Evolutionary conservation across 2,113 vertebrate genomes (phyloP).

Genomic region (Podarcis muralis): DNA sequence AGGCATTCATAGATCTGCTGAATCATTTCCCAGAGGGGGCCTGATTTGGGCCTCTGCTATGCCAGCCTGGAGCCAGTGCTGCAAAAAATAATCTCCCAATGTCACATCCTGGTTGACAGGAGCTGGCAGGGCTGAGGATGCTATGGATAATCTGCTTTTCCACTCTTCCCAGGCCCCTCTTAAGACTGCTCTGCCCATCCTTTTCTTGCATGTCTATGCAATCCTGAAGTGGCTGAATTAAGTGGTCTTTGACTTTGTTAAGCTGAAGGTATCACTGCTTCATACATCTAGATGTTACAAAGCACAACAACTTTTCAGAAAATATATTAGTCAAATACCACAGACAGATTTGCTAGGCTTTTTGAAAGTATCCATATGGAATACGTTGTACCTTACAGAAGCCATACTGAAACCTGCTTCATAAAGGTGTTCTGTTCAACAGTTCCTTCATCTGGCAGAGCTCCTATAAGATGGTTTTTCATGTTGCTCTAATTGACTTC

Average conservation of each 20-base stretch:
- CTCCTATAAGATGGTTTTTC: conserved; percentile 28
- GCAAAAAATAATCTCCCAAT: no score
- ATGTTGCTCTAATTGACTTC: conserved; percentile 57
- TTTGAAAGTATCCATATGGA: conserved; percentile 15
- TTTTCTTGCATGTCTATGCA: neutral
- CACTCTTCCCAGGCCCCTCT: no score
- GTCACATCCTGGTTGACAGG: no score
- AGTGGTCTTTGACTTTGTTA: neutral
- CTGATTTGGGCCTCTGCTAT: no score
- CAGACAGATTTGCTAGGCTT: neutral
- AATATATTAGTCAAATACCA: neutral
- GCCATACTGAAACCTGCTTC: neutral
- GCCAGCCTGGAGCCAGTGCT: no score
- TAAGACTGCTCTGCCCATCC: no score
- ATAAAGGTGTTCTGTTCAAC: neutral
- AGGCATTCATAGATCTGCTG: no score
- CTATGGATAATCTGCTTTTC: no score
- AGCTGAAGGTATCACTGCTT: neutral
- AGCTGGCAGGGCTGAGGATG: no score
- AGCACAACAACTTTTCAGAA: neutral
- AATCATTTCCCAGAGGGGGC: no score
- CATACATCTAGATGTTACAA: neutral
- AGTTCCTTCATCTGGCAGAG: neutral
- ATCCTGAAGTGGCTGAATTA: neutral
- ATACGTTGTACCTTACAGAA: neutral